phyloP scores from a whole-genome alignment of 2,113 vertebrate genomes.

The Phalacrocorax carbo region DNA sequence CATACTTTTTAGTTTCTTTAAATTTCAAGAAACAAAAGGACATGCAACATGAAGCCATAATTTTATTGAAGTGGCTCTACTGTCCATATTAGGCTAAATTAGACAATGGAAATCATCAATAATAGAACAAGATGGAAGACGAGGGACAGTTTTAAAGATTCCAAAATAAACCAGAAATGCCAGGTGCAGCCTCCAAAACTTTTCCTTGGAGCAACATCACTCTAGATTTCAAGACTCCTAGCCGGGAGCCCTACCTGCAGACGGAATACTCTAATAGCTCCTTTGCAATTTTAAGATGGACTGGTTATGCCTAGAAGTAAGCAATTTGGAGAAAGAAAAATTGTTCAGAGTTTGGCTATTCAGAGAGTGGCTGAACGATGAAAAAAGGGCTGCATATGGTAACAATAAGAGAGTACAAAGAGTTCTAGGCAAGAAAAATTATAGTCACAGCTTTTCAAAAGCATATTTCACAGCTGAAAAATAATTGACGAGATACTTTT shows the following conservation, averaged over 20 bases:
- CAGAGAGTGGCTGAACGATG: not conserved
- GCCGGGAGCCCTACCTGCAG: not conserved
- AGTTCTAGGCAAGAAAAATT: constrained; percentile 23
- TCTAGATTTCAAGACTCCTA: not conserved
- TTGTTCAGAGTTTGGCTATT: not conserved
- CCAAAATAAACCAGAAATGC: not conserved
- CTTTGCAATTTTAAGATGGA: not conserved
- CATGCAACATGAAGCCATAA: not conserved
- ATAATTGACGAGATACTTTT: constrained; percentile 21
- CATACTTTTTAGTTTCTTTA: not conserved
- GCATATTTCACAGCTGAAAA: constrained; percentile 18
- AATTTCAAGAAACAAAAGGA: not conserved
- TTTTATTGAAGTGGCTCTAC: not conserved
- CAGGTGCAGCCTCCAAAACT: not conserved
- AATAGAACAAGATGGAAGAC: not conserved
- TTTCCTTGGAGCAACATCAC: not conserved
- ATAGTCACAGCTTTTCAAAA: constrained; percentile 32
- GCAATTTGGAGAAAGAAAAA: not conserved
- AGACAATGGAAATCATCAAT: not conserved
- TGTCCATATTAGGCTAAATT: not conserved
- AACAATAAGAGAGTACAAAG: constrained; percentile 53
- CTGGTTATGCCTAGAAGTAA: not conserved
- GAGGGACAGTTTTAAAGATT: not conserved
- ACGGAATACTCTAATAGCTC: not conserved
- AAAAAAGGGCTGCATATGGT: not conserved